These are phyloP conservation scores for Hypolimnas misippus DNA, from an alignment of 2,888 invertebrate species.

Conservation along the genomic window DNA sequence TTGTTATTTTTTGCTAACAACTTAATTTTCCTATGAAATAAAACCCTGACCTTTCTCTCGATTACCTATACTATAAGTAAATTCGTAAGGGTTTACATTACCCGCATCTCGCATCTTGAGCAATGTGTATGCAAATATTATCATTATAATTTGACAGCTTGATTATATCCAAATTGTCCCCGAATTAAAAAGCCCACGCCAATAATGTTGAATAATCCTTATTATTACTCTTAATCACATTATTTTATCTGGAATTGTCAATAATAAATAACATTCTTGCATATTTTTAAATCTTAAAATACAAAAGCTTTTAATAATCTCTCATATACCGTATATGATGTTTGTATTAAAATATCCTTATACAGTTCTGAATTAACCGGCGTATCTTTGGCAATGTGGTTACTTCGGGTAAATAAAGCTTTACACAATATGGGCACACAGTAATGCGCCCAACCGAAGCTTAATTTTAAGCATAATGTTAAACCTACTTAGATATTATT, in stretches of 20 bases:
- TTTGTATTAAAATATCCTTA: neutral
- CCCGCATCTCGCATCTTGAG: constrained; percentile 22
- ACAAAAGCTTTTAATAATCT: neutral
- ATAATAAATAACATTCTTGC: neutral
- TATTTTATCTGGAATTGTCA: constrained; percentile 2
- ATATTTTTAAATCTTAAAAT: neutral
- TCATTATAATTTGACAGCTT: constrained; percentile 36
- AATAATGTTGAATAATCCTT: constrained; percentile 16
- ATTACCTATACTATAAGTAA: too few species aligned
- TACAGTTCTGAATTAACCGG: constrained; percentile 6
- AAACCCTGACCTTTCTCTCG: too few species aligned
- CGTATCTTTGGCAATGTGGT: neutral
- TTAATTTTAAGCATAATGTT: constrained; percentile 16
- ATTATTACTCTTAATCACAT: neutral
- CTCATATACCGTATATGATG: neutral
- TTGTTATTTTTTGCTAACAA: too few species aligned
- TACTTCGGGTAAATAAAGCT: neutral
- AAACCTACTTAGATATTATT: neutral
- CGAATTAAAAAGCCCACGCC: constrained; percentile 28
- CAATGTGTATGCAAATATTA: constrained; percentile 39
- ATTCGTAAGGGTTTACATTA: constrained; percentile 12
- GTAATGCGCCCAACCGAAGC: constrained; percentile 3
- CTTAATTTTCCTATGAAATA: too few species aligned
- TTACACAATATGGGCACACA: constrained; percentile 5
- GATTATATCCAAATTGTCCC: constrained; percentile 33